Evolutionary conservation across 2,113 vertebrate species (phyloP), one percentile per base, ranked within the genome.

Genomic region (Pithys albifrons): DNA sequence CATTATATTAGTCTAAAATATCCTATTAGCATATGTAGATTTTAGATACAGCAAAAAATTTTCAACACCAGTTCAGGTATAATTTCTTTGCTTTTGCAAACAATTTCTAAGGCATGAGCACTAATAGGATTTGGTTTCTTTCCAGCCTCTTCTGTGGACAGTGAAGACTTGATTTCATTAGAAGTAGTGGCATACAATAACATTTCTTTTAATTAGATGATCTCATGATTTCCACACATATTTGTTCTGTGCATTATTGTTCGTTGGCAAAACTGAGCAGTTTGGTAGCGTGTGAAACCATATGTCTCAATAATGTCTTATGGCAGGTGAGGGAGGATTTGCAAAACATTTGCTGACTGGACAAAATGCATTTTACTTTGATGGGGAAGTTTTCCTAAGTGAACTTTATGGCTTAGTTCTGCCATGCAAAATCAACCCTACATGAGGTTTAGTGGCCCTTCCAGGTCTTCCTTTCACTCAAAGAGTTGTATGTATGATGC

Each of bases 251-350:
- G 51, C 74, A 83, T 95, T 96, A 70, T 94, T 95, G 73, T 88
- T 95, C 18, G 14, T 71, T 86, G 93, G 89, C 93, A 85, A 89
- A 92, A 88, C 57, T 46, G 61, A 85, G 82, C 64, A 61, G 64
- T 85, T 74, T 65, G 76, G 88, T 94, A 94, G 93, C 71, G n/a
- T 96, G 91, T 96, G 96, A 97, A 96, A 94, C 86, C 82, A 1
- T 92, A 29, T 91, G 96, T 95, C 94, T 97, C 89, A 96, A 93
- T 92, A 95, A 89, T 29, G 66, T 95, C 88, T 93, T 88, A 83
- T 85, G 76, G 82, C 69, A 96, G 95, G 35, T 66, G 61, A 93
- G 55, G 65, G 88, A 77, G 77, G 70, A 89, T 92, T 96, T 95
- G 54, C 88, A 85, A 87, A 83, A 95, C 62, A 33, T 77, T 88